Evolutionary conservation across 2,113 vertebrate genomes (phyloP).

Genomic region (Dipodomys spectabilis): DNA sequence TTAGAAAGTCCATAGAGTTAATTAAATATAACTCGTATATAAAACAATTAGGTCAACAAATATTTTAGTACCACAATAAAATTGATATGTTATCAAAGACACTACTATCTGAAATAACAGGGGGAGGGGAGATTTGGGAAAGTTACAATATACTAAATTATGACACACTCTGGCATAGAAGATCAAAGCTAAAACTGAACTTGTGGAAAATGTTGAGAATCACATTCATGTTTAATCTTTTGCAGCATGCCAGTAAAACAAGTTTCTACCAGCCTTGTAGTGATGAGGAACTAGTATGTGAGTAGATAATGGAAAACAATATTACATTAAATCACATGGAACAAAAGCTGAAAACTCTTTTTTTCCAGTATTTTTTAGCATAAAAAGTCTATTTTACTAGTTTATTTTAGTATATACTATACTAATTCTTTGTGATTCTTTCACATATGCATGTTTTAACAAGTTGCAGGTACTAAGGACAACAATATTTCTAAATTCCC

Average conservation of each 20-base stretch:
- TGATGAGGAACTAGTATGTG: neutral
- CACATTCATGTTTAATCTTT: neutral
- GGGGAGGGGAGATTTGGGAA: neutral
- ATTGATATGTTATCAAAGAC: neutral
- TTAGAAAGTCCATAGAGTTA: slow-evolving; percentile 40
- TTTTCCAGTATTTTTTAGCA: neutral
- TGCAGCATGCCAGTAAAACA: neutral
- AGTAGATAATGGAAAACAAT: neutral
- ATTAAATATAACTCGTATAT: slow-evolving; percentile 44
- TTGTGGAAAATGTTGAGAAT: neutral
- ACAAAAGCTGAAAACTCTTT: neutral
- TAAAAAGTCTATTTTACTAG: too few relatives aligned
- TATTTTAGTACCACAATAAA: neutral
- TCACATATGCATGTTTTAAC: too few relatives aligned
- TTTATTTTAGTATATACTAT: too few relatives aligned
- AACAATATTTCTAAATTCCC: too few relatives aligned
- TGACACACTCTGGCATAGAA: neutral
- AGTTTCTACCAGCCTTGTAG: neutral
- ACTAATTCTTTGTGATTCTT: too few relatives aligned
- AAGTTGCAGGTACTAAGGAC: too few relatives aligned
- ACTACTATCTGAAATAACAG: neutral
- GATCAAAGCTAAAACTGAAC: neutral
- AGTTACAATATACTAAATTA: neutral
- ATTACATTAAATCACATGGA: neutral
- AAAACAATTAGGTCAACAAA: slow-evolving; percentile 1